phyloP scores from a whole-genome alignment of 2,888 invertebrate species.

The Melieria crassipennis region DNA sequence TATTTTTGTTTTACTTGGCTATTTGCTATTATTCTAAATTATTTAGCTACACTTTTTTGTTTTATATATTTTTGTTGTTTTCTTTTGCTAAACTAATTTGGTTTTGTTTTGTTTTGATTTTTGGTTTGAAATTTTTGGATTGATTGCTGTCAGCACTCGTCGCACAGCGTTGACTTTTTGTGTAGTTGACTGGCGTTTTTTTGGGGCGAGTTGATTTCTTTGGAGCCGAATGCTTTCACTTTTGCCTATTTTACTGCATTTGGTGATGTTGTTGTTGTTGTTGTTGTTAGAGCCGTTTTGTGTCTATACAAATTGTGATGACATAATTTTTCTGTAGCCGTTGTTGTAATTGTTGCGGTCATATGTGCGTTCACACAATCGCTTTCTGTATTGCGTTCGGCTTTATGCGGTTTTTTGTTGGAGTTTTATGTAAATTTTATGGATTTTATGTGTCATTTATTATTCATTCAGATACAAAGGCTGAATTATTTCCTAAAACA shows the following conservation, averaged over 20 bases:
- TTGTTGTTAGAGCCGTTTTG: too few species aligned
- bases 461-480: too few species aligned
- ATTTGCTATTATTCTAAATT: neutral
- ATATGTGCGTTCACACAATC: too few species aligned
- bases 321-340: too few species aligned
- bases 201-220: neutral
- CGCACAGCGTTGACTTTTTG: neutral
- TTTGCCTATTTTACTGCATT: too few species aligned
- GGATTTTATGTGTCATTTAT: neutral
- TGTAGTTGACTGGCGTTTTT: neutral
- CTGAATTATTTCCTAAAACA: too few species aligned
- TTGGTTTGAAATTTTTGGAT: neutral
- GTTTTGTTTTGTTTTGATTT: neutral
- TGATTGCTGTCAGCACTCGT: neutral
- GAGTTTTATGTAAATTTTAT: neutral
- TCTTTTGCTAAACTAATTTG: constrained; percentile 4
- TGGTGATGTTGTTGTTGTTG: too few species aligned
- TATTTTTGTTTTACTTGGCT: constrained; percentile 16
- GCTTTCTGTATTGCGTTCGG: neutral
- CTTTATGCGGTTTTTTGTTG: neutral
- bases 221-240: constrained; percentile 9
- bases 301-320: too few species aligned
- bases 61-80: neutral
- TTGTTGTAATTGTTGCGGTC: too few species aligned
- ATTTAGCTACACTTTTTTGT: constrained; percentile 1